Conservation (phyloP, 2,888 invertebrate species). For the Tridacna crocea region DNA sequence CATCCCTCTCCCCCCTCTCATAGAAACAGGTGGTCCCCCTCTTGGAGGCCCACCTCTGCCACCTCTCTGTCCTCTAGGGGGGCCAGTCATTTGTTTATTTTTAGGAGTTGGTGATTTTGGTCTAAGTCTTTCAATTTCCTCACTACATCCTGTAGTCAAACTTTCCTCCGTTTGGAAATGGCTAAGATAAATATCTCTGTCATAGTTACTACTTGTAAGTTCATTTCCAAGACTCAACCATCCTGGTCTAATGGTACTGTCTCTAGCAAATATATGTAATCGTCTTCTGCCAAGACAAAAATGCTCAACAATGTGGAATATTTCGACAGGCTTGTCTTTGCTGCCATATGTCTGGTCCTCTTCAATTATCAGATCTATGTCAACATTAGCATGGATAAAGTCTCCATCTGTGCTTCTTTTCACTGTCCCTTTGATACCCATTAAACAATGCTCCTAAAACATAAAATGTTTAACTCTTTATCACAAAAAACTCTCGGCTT, state of each 20-base stretch:
- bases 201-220: constrained; percentile 97
- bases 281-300: constrained; percentile 96
- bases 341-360: constrained; percentile 98
- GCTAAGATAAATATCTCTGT: constrained; percentile 92
- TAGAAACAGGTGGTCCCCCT: constrained; percentile 61
- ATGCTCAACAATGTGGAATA: constrained; percentile 99
- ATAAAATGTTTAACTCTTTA: neutral
- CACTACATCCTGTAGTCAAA: constrained; percentile 93
- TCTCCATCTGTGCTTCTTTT: constrained; percentile 96
- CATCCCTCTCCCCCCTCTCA: constrained; percentile 64
- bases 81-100: constrained; percentile 85
- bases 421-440: constrained; percentile 96
- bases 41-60: constrained; percentile 65
- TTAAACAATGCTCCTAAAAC: constrained; percentile 95
- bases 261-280: constrained; percentile 96
- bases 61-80: constrained; percentile 56
- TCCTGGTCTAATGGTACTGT: constrained; percentile 95
- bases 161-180: constrained; percentile 89
- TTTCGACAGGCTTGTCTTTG: constrained; percentile 98
- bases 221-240: constrained; percentile 97
- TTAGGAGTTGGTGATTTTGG: constrained; percentile 99
- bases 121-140: constrained; percentile 95
- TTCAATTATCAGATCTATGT: constrained; percentile 98
- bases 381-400: constrained; percentile 99
- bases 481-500: no score